Evolutionary conservation across 1,140 invertebrate genomes (phyloP).

Genomic region (Trinorchestia longiramus): DNA sequence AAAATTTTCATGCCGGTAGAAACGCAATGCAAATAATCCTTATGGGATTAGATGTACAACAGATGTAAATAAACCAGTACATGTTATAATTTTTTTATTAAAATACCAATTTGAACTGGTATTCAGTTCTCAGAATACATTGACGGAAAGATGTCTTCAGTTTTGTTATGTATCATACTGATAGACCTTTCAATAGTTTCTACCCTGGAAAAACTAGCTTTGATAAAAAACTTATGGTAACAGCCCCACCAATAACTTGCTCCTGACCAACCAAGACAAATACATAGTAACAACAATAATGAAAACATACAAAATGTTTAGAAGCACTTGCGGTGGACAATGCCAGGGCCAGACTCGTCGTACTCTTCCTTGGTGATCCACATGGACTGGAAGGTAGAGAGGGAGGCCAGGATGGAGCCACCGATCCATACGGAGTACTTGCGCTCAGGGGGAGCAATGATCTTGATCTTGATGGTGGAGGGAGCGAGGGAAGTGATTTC

Average conservation of each 20-base stretch:
- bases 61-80: background rate
- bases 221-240: background rate
- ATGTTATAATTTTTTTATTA: background rate
- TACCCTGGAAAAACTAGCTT: background rate
- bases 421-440: too few relatives aligned
- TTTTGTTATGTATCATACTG: background rate
- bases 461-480: constrained; percentile 78
- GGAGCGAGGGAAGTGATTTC: constrained; percentile 75
- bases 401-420: too few relatives aligned
- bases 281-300: background rate
- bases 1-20: too few relatives aligned
- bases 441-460: too few relatives aligned
- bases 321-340: constrained; percentile 76
- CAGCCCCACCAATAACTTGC: background rate
- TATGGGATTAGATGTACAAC: background rate
- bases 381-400: too few relatives aligned
- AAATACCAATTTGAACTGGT: background rate
- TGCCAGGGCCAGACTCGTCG: constrained; percentile 73
- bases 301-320: constrained; percentile 69
- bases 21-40: too few relatives aligned
- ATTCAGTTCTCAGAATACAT: background rate
- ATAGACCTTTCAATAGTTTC: background rate
- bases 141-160: background rate
- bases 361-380: too few relatives aligned
- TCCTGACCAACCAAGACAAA: background rate